Base-by-base conservation (phyloP, 1,140 invertebrate species). In the Aphaenogaster floridana region DNA sequence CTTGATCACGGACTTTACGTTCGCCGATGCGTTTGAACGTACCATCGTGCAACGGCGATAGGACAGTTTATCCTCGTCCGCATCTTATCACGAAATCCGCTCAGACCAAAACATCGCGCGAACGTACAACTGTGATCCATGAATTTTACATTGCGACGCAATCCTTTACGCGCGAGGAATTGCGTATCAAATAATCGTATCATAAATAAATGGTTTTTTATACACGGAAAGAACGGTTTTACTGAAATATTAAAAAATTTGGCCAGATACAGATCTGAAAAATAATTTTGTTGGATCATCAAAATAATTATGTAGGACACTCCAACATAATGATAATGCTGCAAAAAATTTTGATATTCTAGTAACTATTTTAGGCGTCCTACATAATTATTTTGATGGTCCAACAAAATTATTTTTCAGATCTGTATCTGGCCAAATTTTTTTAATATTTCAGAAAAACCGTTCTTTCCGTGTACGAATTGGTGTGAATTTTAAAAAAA, bases 51-150 rank as follows among this genome's bases (percentile, higher is more conserved):
- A 34, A 63, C 28, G 39, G 7, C 36, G 66, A 78, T 54, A 50
- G 52, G 57, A 86, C 50, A 28, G 48, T 54, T 50, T 74, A 74
- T 89, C n/a, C 69, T 72, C 66, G 39, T 42, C 11, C 68, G 52
- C 74, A 78, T 84, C 85, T 87, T 90, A 91, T 91, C 77, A 34
- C 21, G 45, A 88, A 83, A 74, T 88, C 71, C 64, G 63, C n/a
- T 59, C 57, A 61, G 39, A 64, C 68, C 61, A 86, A 87, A 86
- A 79, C 83, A 84, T 61, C 36, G 76, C 48, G 34, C 50, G 34
- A 66, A 63, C 45, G 9, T 68, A 68, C n/a, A 57, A 80, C 7
- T 15, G n/a, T 28, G 76, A 28, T 39, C 39, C 36, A 28, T 54
- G 48, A 42, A 81, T 54, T 81, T 50, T 50, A 79, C 61, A 48